Base-by-base conservation (phyloP, 2,797 vertebrate species). In the Hydrolagus colliei region DNA sequence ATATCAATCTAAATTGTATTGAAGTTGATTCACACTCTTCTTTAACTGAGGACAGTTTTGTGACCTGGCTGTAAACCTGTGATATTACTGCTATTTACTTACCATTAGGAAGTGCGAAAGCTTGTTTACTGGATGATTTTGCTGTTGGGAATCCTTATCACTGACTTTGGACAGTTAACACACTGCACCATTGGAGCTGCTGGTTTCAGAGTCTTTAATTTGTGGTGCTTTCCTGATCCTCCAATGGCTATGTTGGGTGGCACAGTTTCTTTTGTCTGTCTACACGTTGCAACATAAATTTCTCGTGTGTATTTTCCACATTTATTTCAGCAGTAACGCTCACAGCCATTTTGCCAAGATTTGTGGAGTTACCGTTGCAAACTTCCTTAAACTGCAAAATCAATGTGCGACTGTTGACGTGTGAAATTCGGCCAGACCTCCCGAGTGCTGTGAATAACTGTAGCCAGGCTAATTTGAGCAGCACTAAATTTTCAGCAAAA, bases 381-480 rank as follows among this genome's bases (percentile, higher is more conserved):
- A 71, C 79, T 91, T 90, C 89, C 88, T 89, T 88, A 88, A 90
- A 92, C 90, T 92, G 90, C 91, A 91, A 92, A 91, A 90, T 91
- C 90, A 77, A 92, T 91, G 91, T 89, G 91, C 89, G 91, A 88
- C 90, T 91, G 91, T 91, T 88, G 63, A 91, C 90, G 90, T 91
- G 91, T 91, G 90, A 92, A 91, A 92, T 92, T 92, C 79, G 86
- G 88, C 89, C 79, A 84, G 65, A 84, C 78, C 79, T 71, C 52
- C 79, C 5, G 79, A 84, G 79, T 84, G 79, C 65, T 35, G 65
- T 84, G 65, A 84, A 84, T 84, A 84, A 84, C 68, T 84, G 63
- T 71, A 84, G 63, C 65, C 79, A 35, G 79, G 79, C 79, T 84
- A 84, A 84, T 84, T 84, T 84, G 79, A 68, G 52, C 27, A 84